A percentile compares a stretch with the other conserved stretches of the same genome.
Conservation (phyloP, 1,140 invertebrate species). For the Bombus pyrosoma region DNA sequence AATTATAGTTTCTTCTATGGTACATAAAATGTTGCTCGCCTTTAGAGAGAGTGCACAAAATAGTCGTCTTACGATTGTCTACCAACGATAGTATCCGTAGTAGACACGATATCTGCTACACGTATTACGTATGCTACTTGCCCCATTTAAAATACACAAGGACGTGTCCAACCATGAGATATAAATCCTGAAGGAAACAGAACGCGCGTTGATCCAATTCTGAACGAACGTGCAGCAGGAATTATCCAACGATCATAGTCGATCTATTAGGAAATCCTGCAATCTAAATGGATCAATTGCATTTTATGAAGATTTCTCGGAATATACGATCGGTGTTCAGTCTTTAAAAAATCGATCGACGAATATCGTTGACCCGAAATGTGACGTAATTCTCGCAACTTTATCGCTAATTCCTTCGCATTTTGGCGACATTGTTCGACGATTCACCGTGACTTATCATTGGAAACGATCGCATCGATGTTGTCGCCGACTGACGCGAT, state of each 20-base stretch:
- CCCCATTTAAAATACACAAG: background rate
- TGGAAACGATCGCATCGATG: background rate
- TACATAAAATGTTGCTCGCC: background rate
- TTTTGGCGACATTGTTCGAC: background rate
- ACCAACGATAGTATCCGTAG: background rate
- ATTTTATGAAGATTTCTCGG: background rate
- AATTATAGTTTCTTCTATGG: background rate
- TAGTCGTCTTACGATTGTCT: background rate
- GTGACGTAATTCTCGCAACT: background rate
- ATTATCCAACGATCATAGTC: too few species aligned
- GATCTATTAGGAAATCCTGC: too few species aligned
- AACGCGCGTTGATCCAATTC: background rate
- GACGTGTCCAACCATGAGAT: background rate
- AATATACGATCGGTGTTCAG: fast-evolving
- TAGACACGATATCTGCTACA: background rate
- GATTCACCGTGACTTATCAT: background rate
- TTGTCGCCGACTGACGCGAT: background rate
- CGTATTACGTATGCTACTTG: background rate
- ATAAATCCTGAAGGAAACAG: background rate
- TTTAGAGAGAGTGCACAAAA: background rate
- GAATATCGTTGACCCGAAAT: background rate
- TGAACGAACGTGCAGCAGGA: background rate
- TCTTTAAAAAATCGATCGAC: background rate
- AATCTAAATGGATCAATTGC: background rate
- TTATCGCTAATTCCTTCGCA: background rate